Evolutionary conservation across 2,888 invertebrate genomes (phyloP).

Genomic region (Agonum fuliginosum): DNA sequence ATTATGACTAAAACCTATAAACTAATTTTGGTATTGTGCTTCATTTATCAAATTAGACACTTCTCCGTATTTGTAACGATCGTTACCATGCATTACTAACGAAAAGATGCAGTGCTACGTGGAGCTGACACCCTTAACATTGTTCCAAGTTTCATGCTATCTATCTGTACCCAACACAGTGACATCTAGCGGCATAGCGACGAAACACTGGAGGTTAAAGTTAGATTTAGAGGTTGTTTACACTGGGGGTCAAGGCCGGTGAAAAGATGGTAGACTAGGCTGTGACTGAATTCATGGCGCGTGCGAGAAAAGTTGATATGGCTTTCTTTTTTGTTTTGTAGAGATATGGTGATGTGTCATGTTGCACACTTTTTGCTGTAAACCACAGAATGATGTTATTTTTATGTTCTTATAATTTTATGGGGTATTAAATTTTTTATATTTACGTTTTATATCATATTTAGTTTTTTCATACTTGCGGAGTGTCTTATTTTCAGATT

Average conservation of each 20-base stretch:
- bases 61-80: too few relatives aligned
- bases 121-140: neutral
- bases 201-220: constrained; percentile 6
- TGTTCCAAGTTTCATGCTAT: neutral
- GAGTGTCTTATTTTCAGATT: too few relatives aligned
- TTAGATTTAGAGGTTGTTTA: constrained; percentile 48
- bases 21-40: too few relatives aligned
- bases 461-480: neutral
- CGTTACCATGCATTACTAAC: too few relatives aligned
- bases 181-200: constrained; percentile 15
- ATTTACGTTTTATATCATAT: neutral
- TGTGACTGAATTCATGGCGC: too few relatives aligned
- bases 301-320: neutral
- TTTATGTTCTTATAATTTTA: neutral
- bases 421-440: neutral
- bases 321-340: neutral
- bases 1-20: too few relatives aligned
- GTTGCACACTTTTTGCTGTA: neutral
- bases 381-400: neutral
- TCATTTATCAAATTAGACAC: too few relatives aligned
- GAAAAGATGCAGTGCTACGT: too few relatives aligned
- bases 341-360: neutral
- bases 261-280: too few relatives aligned
- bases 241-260: constrained; percentile 21
- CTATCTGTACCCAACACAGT: neutral